Evolutionary conservation across 2,888 invertebrate genomes (phyloP).

Genomic region (Nomada ferruginata): DNA sequence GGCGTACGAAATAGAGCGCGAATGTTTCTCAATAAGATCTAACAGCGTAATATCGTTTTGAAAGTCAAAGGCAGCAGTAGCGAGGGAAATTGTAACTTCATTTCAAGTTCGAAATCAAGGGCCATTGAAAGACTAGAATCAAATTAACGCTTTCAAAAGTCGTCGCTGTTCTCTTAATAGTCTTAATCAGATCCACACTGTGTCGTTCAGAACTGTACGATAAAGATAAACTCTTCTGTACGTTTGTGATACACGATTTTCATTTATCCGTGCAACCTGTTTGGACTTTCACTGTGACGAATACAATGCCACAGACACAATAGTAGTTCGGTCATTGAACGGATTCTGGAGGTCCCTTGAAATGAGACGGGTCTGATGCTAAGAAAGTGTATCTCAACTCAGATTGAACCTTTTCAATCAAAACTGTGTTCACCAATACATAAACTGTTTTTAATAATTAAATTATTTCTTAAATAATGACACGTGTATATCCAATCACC

Average conservation of each 20-base stretch:
- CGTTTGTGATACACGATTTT: slow-evolving; percentile 2
- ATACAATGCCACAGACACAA: slow-evolving; percentile 28
- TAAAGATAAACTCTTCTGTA: neutral
- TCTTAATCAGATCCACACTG: neutral
- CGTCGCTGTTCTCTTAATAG: slow-evolving; percentile 3
- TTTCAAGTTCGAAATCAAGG: slow-evolving; percentile 67
- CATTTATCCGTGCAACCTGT: slow-evolving; percentile 15
- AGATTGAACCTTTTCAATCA: too few species aligned
- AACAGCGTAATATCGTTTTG: slow-evolving; percentile 43
- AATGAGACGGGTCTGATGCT: slow-evolving; percentile 10
- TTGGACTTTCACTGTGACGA: slow-evolving; percentile 43
- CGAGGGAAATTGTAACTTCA: slow-evolving; percentile 48
- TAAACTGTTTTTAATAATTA: too few species aligned
- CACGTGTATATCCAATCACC: too few species aligned
- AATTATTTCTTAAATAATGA: too few species aligned
- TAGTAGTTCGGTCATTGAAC: slow-evolving; percentile 30
- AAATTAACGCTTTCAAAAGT: slow-evolving; percentile 54
- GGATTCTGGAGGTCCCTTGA: slow-evolving; percentile 30
- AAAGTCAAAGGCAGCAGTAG: slow-evolving; percentile 43
- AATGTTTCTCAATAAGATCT: slow-evolving; percentile 18
- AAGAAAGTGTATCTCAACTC: too few species aligned
- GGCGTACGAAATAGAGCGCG: slow-evolving; percentile 16
- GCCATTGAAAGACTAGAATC: slow-evolving; percentile 56
- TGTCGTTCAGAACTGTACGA: slow-evolving; percentile 18
- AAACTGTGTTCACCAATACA: too few species aligned